Conservation (phyloP, 92 coral and sea anemone genomes). For the Epizoanthus scotinus region DNA sequence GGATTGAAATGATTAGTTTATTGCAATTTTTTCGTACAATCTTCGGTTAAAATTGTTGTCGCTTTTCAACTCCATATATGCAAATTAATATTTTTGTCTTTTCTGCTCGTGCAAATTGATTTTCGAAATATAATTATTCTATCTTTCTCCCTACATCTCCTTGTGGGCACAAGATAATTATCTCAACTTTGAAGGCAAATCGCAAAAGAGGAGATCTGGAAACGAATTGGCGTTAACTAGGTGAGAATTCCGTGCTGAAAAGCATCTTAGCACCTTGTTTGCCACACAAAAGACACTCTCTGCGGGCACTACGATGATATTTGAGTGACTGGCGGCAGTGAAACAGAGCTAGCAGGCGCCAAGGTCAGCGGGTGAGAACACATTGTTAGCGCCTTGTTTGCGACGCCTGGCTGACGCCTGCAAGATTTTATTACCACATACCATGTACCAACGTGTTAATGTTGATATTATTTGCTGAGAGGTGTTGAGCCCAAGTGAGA, state of each 20-base stretch:
- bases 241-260: constrained; percentile 3
- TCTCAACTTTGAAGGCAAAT: neutral
- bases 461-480: neutral
- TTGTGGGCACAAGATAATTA: too few relatives aligned
- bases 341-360: neutral
- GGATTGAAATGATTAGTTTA: too few relatives aligned
- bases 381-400: constrained; percentile 5
- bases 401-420: constrained; percentile 24
- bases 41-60: too few relatives aligned
- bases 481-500: neutral
- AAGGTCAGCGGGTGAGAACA: neutral
- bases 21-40: too few relatives aligned
- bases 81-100: too few relatives aligned
- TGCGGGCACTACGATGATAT: neutral
- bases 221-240: neutral
- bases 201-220: neutral
- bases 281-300: neutral
- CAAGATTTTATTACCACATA: neutral
- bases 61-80: too few relatives aligned
- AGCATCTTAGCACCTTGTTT: neutral
- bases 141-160: too few relatives aligned
- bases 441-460: neutral
- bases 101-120: too few relatives aligned
- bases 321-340: neutral
- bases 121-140: too few relatives aligned